These are phyloP conservation scores for Clytia hemisphaerica DNA, from an alignment of 30 jellyfish, hydroid and myxozoan genomes.

Conservation along the genomic window DNA sequence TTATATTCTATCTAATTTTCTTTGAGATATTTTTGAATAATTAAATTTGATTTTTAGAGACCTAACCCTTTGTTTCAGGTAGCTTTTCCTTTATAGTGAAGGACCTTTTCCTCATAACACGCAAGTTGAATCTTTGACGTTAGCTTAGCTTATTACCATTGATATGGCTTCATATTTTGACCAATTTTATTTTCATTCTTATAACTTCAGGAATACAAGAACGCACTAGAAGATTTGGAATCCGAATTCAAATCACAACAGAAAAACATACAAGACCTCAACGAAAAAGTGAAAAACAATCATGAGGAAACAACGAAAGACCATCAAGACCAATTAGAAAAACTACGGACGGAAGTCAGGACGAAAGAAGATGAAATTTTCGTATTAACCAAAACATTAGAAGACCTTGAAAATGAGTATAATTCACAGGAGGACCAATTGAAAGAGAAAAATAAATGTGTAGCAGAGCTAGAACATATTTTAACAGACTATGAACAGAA, in stretches of 20 bases:
- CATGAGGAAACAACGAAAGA: conserved; percentile 1
- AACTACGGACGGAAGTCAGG: conserved; percentile 26
- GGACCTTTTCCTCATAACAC: too few relatives aligned
- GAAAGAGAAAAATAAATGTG: conserved; percentile 5
- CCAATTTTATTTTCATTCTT: neutral
- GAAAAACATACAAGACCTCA: neutral
- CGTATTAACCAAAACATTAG: neutral
- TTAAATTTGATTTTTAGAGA: too few relatives aligned
- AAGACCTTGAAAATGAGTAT: neutral
- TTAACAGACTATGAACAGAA: conserved; percentile 2
- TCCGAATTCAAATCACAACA: conserved; percentile 16
- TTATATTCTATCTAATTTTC: too few relatives aligned
- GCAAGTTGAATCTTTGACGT: too few relatives aligned
- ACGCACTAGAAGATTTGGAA: conserved; percentile 15
- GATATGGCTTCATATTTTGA: too few relatives aligned
- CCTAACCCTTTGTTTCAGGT: too few relatives aligned
- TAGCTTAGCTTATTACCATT: too few relatives aligned
- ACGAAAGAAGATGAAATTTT: neutral
- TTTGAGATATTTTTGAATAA: too few relatives aligned
- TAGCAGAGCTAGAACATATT: conserved; percentile 22
- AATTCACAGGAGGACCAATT: conserved; percentile 16
- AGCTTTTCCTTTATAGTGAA: too few relatives aligned
- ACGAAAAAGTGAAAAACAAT: neutral
- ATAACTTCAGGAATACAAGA: conserved; percentile 5
- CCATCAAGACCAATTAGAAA: conserved; percentile 1